Conservation (phyloP, 2,888 invertebrate genomes). For the Saturnia japonica region DNA sequence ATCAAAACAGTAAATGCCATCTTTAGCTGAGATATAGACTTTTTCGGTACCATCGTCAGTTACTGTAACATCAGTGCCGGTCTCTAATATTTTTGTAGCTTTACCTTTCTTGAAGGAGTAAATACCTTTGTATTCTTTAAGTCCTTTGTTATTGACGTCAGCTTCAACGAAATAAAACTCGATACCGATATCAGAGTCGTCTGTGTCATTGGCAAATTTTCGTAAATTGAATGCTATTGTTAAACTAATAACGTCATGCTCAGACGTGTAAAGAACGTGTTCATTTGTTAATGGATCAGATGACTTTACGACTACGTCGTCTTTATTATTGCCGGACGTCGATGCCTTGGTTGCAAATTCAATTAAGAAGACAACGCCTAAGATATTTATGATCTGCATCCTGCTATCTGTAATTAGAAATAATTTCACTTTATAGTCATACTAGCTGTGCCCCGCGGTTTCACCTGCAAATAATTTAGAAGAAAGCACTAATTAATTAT, state of each 20-base stretch:
- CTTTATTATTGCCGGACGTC: constrained; percentile 28
- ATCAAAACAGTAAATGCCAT: constrained; percentile 54
- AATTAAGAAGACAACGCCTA: constrained; percentile 35
- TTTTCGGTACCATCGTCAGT: constrained; percentile 31
- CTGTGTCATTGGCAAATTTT: constrained; percentile 31
- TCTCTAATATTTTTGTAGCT: constrained; percentile 45
- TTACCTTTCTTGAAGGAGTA: constrained; percentile 37
- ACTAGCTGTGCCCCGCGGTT: too few relatives aligned
- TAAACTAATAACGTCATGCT: constrained; percentile 48
- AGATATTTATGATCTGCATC: too few relatives aligned
- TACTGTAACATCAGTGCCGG: constrained; percentile 48
- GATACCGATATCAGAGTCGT: too few relatives aligned
- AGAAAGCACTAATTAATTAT: too few relatives aligned
- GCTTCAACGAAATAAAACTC: constrained; percentile 47
- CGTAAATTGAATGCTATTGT: constrained; percentile 42
- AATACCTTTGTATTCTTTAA: constrained; percentile 44
- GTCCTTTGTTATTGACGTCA: constrained; percentile 39
- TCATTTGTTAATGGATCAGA: constrained; percentile 39
- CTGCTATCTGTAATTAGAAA: too few relatives aligned
- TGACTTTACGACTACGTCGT: constrained; percentile 34
- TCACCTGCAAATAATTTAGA: too few relatives aligned
- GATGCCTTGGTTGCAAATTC: constrained; percentile 42
- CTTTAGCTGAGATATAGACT: constrained; percentile 51
- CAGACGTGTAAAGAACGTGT: constrained; percentile 37
- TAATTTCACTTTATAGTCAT: too few relatives aligned